Percentiles rank a stretch among this genome's conserved stretches.
Evolutionary conservation across 1,140 invertebrate species (phyloP).

Genomic region (Agrilus planipennis): DNA sequence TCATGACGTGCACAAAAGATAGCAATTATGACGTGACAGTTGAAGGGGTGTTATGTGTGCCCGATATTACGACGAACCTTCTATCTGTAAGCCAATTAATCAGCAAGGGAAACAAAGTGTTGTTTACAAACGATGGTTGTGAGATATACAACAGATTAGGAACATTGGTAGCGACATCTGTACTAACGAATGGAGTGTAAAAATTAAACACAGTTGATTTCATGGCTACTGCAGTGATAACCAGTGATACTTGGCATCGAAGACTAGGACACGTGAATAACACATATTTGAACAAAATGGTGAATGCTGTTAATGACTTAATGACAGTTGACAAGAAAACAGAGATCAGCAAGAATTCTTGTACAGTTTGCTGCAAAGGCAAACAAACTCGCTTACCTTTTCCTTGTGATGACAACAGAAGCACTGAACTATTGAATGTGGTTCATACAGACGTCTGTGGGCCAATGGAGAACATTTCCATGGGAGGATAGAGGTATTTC

Average conservation of each 20-base stretch:
- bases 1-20: neutral
- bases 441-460: constrained; percentile 33
- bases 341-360: neutral
- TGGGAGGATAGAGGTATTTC: constrained; percentile 27
- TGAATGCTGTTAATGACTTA: constrained; percentile 8
- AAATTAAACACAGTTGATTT: constrained; percentile 18
- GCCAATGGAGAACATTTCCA: constrained; percentile 25
- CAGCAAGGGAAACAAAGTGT: constrained; percentile 19
- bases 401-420: neutral
- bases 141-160: constrained; percentile 15
- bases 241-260: constrained; percentile 14
- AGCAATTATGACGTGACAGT: constrained; percentile 2
- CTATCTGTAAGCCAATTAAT: constrained; percentile 21
- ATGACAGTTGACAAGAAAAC: neutral
- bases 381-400: constrained; percentile 6
- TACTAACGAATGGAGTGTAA: constrained; percentile 18
- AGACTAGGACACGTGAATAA: constrained; percentile 22
- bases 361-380: constrained; percentile 3
- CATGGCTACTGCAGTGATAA: constrained; percentile 9
- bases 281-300: constrained; percentile 13
- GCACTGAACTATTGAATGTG: constrained; percentile 2
- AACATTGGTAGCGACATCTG: constrained; percentile 10
- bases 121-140: constrained; percentile 13
- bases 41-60: constrained; percentile 19
- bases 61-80: constrained; percentile 20